These are phyloP conservation scores for Indri indri DNA, from an alignment of 2,113 vertebrate genomes.

Conservation along the genomic window DNA sequence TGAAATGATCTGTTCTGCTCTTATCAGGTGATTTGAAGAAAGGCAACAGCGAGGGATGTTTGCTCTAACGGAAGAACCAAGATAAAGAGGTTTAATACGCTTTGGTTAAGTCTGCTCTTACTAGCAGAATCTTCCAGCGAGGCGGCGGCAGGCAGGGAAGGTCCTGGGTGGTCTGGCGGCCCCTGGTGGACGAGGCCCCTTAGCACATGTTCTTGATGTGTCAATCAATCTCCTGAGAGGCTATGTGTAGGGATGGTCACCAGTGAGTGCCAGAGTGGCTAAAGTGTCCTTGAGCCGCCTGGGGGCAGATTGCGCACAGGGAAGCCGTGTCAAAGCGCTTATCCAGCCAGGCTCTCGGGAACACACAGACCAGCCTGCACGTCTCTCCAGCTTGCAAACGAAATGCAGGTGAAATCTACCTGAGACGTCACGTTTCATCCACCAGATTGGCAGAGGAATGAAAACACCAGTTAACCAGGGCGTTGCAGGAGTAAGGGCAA, in stretches of 20 bases:
- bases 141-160: accelerated
- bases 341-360: neutral
- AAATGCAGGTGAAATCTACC: neutral
- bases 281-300: neutral
- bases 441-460: neutral
- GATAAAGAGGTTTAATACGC: neutral
- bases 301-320: neutral
- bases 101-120: neutral
- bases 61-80: neutral
- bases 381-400: neutral
- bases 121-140: accelerated
- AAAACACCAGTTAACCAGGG: neutral
- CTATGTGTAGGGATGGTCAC: neutral
- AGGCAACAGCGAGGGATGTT: neutral
- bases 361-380: neutral
- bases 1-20: neutral
- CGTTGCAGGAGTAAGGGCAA: neutral
- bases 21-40: neutral
- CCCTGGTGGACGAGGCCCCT: neutral
- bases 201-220: neutral
- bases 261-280: neutral
- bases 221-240: neutral
- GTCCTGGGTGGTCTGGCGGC: neutral
- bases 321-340: neutral
- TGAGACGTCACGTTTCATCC: neutral